These are phyloP conservation scores for Samia ricini DNA, from an alignment of 1,140 invertebrate species.

Conservation along the genomic window DNA sequence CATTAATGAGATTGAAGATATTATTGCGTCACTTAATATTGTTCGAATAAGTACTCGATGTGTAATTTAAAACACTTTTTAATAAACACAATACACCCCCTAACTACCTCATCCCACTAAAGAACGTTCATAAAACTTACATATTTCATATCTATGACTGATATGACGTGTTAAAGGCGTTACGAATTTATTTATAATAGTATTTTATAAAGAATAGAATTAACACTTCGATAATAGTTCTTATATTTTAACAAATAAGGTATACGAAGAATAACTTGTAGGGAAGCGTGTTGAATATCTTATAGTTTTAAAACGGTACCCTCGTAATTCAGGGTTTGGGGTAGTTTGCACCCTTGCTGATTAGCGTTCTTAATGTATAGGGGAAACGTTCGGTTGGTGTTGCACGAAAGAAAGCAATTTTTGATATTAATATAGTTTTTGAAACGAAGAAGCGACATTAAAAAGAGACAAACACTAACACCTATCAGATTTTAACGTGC, in stretches of 20 bases:
- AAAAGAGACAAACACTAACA: too few species aligned
- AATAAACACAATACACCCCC: constrained; percentile 43
- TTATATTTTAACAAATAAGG: neutral
- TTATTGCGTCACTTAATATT: neutral
- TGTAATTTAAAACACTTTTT: constrained; percentile 30
- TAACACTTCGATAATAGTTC: neutral
- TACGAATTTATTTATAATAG: constrained; percentile 66
- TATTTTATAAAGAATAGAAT: neutral
- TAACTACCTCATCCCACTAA: neutral
- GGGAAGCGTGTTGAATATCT: constrained; percentile 15
- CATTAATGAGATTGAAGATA: neutral
- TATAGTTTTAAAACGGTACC: constrained; percentile 73
- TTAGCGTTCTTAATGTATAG: constrained; percentile 74
- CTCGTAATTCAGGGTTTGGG: constrained; percentile 39
- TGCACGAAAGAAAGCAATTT: constrained; percentile 29
- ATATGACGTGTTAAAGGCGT: constrained; percentile 74
- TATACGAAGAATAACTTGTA: neutral
- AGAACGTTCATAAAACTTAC: constrained; percentile 44
- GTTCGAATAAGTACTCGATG: neutral
- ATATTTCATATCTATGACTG: constrained; percentile 69
- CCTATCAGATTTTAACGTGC: too few species aligned
- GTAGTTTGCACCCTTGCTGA: constrained; percentile 71
- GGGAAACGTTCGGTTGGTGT: constrained; percentile 50
- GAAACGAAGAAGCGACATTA: too few species aligned
- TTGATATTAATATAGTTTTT: constrained; percentile 5